phyloP scores from a whole-genome alignment of 1,140 invertebrate species.

The Drusus annulatus region DNA sequence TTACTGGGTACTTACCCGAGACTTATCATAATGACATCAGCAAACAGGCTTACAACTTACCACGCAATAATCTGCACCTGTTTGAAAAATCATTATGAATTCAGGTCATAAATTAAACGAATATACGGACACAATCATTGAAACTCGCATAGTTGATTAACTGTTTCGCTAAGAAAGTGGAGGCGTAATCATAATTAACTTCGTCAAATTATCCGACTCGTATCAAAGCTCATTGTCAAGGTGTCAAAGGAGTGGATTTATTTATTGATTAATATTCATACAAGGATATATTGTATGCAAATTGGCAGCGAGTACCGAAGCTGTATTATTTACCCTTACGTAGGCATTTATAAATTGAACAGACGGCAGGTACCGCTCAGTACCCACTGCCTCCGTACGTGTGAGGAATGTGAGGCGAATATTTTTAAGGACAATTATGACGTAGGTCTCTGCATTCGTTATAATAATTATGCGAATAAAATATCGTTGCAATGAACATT shows the following conservation, averaged over 20 bases:
- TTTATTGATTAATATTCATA: slow-evolving; percentile 44
- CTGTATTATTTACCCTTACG: neutral
- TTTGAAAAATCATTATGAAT: neutral
- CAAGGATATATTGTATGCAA: slow-evolving; percentile 42
- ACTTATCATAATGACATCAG: neutral
- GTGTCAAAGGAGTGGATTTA: slow-evolving; percentile 20
- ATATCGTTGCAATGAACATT: too few species aligned
- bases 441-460: too few species aligned
- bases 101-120: neutral
- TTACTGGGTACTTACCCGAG: too few species aligned
- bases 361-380: too few species aligned
- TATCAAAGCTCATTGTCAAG: neutral
- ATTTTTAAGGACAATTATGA: too few species aligned
- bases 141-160: neutral
- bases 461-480: too few species aligned
- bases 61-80: slow-evolving; percentile 10
- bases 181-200: slow-evolving; percentile 7
- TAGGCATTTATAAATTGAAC: too few species aligned
- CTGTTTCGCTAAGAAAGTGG: neutral
- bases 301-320: neutral
- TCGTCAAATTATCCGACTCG: neutral
- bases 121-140: neutral
- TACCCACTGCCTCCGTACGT: neutral
- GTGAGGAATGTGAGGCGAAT: neutral
- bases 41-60: neutral